Conservation (phyloP, 2,888 invertebrate species). For the Caenorhabditis doughertyi region DNA sequence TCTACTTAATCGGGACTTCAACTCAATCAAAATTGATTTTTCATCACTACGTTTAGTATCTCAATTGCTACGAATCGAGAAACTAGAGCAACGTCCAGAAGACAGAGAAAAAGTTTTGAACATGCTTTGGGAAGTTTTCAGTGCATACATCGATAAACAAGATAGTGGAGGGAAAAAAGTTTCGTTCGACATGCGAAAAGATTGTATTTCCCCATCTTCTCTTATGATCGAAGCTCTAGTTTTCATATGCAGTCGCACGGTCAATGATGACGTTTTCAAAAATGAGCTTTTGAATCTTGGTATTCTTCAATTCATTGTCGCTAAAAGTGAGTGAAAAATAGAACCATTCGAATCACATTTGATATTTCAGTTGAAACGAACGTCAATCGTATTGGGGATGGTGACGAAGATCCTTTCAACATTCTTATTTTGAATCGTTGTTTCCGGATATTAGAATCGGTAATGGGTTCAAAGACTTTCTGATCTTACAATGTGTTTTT, state of each 20-base stretch:
- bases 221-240: constrained; percentile 79
- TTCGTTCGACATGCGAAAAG: constrained; percentile 65
- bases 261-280: constrained; percentile 72
- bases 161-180: constrained; percentile 67
- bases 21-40: constrained; percentile 67
- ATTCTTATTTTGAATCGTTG: constrained; percentile 74
- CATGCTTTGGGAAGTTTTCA: constrained; percentile 76
- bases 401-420: constrained; percentile 12
- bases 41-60: constrained; percentile 65
- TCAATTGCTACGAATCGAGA: constrained; percentile 73
- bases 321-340: constrained; percentile 67
- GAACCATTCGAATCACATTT: too few relatives aligned
- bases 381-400: constrained; percentile 33
- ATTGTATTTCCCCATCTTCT: constrained; percentile 68
- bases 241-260: constrained; percentile 69
- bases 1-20: constrained; percentile 78
- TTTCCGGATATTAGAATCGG: constrained; percentile 78
- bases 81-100: constrained; percentile 35
- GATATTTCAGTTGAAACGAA: constrained; percentile 60
- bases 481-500: too few relatives aligned
- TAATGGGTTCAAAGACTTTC: constrained; percentile 29
- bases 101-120: constrained; percentile 42
- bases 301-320: constrained; percentile 76
- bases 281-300: constrained; percentile 77
- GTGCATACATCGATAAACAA: constrained; percentile 67